Percentiles rank a stretch among this genome's conserved stretches.
Conservation (phyloP, 1,140 invertebrate species). For the Elysia chlorotica region DNA sequence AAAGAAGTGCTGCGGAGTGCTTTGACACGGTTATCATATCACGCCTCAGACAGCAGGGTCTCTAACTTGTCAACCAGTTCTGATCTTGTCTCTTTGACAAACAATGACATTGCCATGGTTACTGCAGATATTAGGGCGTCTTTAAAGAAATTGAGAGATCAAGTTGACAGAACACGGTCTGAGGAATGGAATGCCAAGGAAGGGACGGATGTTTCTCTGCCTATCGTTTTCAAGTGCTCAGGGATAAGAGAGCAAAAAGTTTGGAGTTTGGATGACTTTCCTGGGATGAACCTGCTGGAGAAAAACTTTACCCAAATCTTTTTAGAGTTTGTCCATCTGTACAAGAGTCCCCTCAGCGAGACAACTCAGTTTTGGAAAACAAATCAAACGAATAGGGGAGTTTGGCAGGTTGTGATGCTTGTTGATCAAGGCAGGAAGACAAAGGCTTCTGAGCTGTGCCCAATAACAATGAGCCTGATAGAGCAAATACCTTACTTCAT, state of each 20-base stretch:
- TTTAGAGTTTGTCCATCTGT: conserved; percentile 10
- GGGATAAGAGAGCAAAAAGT: conserved; percentile 3
- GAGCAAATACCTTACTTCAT: conserved; percentile 13
- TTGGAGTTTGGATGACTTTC: conserved; percentile 9
- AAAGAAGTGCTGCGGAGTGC: background rate
- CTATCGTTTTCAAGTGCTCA: conserved; percentile 13
- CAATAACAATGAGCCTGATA: conserved; percentile 4
- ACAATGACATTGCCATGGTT: background rate
- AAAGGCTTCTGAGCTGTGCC: conserved; percentile 12
- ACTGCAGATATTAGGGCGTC: conserved; percentile 1
- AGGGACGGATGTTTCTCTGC: background rate
- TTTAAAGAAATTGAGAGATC: background rate
- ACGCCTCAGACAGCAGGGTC: background rate
- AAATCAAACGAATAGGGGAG: background rate
- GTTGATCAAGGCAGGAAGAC: conserved; percentile 15
- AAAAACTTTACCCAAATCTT: background rate
- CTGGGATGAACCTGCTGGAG: background rate
- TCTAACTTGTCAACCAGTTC: background rate
- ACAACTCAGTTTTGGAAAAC: conserved; percentile 10
- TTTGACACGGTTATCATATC: conserved; percentile 7
- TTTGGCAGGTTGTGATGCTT: conserved; percentile 9
- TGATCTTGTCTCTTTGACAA: background rate
- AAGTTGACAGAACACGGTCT: background rate
- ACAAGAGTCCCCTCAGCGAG: conserved; percentile 1
- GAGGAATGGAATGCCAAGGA: background rate